Conservation (phyloP, 2,888 invertebrate genomes). For the Drosophila trichaetosa region DNA sequence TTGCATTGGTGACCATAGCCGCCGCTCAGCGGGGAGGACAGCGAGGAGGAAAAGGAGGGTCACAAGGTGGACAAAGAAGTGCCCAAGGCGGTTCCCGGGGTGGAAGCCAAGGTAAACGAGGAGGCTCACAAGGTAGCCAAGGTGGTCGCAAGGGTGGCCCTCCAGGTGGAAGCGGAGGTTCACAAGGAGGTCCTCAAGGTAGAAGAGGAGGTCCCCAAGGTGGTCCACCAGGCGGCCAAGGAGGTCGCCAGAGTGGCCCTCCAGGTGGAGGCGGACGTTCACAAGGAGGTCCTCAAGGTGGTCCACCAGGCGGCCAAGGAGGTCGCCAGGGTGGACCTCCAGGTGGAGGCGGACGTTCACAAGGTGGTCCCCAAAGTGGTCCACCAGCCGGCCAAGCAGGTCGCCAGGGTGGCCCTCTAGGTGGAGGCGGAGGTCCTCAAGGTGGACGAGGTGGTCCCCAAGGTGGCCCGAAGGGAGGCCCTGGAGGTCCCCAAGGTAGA, state of each 20-base stretch:
- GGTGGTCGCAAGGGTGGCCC: background rate
- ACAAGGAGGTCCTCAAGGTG: background rate
- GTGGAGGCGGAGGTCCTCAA: background rate
- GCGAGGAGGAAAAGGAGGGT: background rate
- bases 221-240: background rate
- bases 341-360: background rate
- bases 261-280: background rate
- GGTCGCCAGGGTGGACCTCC: too few species aligned
- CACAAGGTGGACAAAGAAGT: background rate
- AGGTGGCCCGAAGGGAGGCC: background rate
- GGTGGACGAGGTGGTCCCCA: background rate
- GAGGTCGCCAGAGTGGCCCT: too few species aligned
- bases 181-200: background rate
- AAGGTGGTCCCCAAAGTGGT: background rate
- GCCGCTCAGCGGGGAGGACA: constrained; percentile 5
- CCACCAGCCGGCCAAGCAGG: too few species aligned
- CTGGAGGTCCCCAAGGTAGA: too few species aligned
- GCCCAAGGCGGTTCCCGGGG: background rate
- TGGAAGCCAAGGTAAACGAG: background rate
- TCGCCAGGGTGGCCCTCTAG: too few species aligned
- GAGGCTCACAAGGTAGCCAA: background rate
- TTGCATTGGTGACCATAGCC: constrained; percentile 10
- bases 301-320: too few species aligned
- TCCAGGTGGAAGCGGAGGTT: too few species aligned
- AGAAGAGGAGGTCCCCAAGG: background rate